Evolutionary conservation across 1,140 invertebrate genomes (phyloP), one percentile per base, ranked within the genome.

Genomic region (Hermetia illucens): DNA sequence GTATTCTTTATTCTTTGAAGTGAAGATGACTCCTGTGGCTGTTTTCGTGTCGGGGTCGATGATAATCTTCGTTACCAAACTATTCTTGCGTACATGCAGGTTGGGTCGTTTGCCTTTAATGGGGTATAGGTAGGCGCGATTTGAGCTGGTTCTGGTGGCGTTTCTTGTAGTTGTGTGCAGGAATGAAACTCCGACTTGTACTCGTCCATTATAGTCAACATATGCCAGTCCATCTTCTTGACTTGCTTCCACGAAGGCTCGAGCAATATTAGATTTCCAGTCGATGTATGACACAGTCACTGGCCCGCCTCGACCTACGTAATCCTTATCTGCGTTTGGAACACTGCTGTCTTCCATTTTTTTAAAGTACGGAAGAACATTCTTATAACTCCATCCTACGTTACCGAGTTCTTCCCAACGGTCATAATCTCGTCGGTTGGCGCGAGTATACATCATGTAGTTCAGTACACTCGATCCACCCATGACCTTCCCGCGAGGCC

Each of bases 361-460:
- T 46, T 76, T 77, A 52, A 87, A 90, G 50, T 88, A 90, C 0
- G 80, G 80, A 4, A 86, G 48, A 0, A 88, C 74, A n/a, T 84
- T 74, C 12, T 80, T 65, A 64, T 77, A 93, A 10, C 76, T 74
- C 90, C 89, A 95, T 1, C 76, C 81, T 1, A 61, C 46, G 41
- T 88, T 89, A 0, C 88, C 88, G 51, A 83, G 56, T 2, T 50
- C 48, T 16, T 71, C 71, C 87, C 88, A 92, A 13, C 70, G 59
- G 49, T 93, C 76, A 49, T 82, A 93, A 52, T 92, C 83, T 8
- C 52, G 48, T 4, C 71, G 63, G 50, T 82, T 61, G 4, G 87
- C 84, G 47, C 90, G 13, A 0, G 85, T 83, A 45, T 90, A 89
- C 27, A 91, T 84, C 89, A 94, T 88, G 42, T 87, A 89, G 52